Evolutionary conservation across 2,113 vertebrate species (phyloP).

Genomic region (Suricata suricatta): DNA sequence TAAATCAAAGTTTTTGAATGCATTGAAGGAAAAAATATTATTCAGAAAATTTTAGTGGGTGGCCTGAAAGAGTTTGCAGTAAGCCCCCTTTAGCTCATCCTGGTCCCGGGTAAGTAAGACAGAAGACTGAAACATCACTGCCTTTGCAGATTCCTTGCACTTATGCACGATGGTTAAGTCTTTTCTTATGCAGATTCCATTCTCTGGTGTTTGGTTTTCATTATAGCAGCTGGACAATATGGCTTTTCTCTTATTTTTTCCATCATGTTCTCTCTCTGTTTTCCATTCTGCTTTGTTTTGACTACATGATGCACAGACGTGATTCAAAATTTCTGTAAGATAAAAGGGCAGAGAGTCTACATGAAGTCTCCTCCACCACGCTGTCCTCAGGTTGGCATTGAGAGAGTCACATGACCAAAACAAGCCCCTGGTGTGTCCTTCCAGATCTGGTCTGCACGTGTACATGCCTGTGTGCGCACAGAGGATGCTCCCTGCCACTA

Average conservation of each 20-base stretch:
- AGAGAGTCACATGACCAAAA: too few species aligned
- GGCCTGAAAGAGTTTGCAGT: not conserved
- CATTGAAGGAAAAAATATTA: not conserved
- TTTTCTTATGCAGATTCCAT: not conserved
- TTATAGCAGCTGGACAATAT: not conserved
- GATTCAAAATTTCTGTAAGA: not conserved
- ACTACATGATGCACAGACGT: not conserved
- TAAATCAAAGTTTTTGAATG: not conserved
- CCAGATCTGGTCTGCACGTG: accelerated
- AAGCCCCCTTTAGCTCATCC: not conserved
- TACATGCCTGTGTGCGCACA: not conserved
- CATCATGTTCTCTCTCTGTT: not conserved
- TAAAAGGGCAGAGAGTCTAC: not conserved
- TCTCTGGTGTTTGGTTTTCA: not conserved
- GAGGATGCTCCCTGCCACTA: not conserved
- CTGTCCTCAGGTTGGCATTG: not conserved
- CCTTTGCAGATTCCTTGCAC: not conserved
- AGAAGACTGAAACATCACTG: not conserved
- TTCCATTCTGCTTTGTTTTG: not conserved
- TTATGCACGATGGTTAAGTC: not conserved
- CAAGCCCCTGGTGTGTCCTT: not conserved
- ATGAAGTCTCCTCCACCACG: not conserved
- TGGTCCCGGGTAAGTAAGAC: not conserved
- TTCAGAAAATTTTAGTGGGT: not conserved
- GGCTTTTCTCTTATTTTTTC: not conserved